phyloP scores from a whole-genome alignment of 2,797 vertebrate genomes.

The Pantherophis vulpinus region DNA sequence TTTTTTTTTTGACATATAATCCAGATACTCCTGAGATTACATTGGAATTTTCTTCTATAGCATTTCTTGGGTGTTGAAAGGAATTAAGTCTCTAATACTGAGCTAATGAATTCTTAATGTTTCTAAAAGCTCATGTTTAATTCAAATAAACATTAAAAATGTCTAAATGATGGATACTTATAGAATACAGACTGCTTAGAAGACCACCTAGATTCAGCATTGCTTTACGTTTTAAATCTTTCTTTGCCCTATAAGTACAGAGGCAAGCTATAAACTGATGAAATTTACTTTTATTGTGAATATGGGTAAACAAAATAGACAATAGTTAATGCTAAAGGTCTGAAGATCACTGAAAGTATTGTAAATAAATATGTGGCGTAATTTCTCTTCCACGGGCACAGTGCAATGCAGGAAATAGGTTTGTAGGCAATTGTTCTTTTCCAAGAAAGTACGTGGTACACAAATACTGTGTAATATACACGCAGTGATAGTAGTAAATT shows the following conservation, averaged over 20 bases:
- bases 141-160: slow-evolving; percentile 49
- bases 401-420: background rate
- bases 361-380: background rate
- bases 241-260: slow-evolving; percentile 45
- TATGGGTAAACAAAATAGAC: slow-evolving; percentile 53
- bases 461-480: background rate
- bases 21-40: background rate
- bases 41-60: background rate
- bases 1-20: background rate
- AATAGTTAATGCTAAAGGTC: slow-evolving; percentile 25
- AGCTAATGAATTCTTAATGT: slow-evolving; percentile 16
- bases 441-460: background rate
- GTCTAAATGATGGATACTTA: slow-evolving; percentile 47
- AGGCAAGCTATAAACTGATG: slow-evolving; percentile 56
- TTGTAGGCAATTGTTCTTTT: background rate
- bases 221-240: slow-evolving; percentile 46
- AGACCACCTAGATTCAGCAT: slow-evolving; percentile 47
- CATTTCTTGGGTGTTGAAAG: background rate
- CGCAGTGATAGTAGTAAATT: background rate
- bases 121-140: slow-evolving; percentile 37
- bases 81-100: slow-evolving; percentile 1
- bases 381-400: background rate
- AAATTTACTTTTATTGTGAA: slow-evolving; percentile 54
- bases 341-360: slow-evolving; percentile 17
- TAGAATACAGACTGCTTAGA: slow-evolving; percentile 50